Evolutionary conservation across 2,113 vertebrate genomes (phyloP), one percentile per base, ranked within the genome.

Genomic region (Channa maculata): DNA sequence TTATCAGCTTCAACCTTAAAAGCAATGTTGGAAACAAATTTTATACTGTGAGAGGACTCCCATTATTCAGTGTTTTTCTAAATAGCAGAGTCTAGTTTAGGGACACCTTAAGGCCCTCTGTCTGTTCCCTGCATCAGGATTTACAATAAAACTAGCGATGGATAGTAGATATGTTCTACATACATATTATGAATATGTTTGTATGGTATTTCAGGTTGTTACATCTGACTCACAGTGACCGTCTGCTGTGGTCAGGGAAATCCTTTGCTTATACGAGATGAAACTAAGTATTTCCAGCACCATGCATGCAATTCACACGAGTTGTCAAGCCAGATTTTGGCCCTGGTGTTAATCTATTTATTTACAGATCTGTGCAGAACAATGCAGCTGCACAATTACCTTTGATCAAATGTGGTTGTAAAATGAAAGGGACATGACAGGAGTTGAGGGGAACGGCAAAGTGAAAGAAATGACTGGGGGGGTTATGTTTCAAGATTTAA

Each of bases 401-500:
- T 88, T 70, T 82, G 83, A 89, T 92, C 82, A 87, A 80, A 76
- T 80, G 66, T 46, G 65, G 73, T 64, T 91, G 63, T 75, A 61
- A 83, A 82, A 84, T 63, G 84, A 60, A 79, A 66, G 43, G 83
- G 67, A 79, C 65, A 57, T 82, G 87, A 86, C 81, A 92, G 87
- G 82, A 81, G 82, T 78, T 71, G 72, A 59, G 81, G 59, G 45
- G 48, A 85, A 68, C 55, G 50, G 78, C 65, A 48, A 55, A 67
- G 54, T 46, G 70, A 60, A 49, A 67, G 54, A 64, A 73, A 78
- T 76, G 70, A 60, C 67, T 66, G 66, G 54, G 41, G 68, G 55
- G 89, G 90, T 91, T 87, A 62, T 87, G 90, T 91, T 90, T 88
- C 89, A 91, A 85, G 89, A 89, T 88, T 88, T 91, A 93, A 90